Evolutionary conservation across 2,113 vertebrate species (phyloP).

Genomic region (Lepisosteus osseus): DNA sequence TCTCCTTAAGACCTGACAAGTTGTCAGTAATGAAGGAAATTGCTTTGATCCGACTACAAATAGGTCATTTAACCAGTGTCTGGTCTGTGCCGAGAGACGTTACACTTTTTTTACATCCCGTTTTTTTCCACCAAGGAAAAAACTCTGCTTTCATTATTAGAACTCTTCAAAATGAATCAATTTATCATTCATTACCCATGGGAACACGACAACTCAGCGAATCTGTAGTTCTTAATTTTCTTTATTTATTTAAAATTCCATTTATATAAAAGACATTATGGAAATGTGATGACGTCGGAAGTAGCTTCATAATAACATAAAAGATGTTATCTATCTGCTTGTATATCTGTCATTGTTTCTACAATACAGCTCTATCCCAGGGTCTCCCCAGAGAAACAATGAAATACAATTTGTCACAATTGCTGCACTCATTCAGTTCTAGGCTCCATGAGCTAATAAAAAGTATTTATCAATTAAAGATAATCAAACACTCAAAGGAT

Average conservation of each 20-base stretch:
- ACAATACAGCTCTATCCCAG: no score
- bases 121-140: conserved; percentile 10
- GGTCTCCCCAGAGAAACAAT: no score
- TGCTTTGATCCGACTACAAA: conserved; percentile 69
- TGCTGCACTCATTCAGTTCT: no score
- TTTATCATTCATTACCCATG: conserved; percentile 45
- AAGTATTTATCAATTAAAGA: no score
- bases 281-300: no score
- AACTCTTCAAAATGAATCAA: conserved; percentile 40
- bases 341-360: no score
- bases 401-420: no score
- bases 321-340: no score
- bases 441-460: no score
- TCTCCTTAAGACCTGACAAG: conserved; percentile 64
- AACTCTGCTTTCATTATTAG: conserved; percentile 35
- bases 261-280: no score
- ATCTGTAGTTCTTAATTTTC: conserved; percentile 52
- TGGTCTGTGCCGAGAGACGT: conserved; percentile 50
- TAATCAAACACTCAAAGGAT: no score
- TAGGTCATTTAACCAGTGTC: conserved; percentile 66
- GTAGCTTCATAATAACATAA: no score
- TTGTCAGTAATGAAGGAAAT: conserved; percentile 69
- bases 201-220: conserved; percentile 46
- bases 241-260: conserved; percentile 50
- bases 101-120: conserved; percentile 31